Percentiles rank a stretch among this genome's conserved stretches.
Evolutionary conservation across 2,113 vertebrate genomes (phyloP).

Genomic region (Trematocara unimaculatum): DNA sequence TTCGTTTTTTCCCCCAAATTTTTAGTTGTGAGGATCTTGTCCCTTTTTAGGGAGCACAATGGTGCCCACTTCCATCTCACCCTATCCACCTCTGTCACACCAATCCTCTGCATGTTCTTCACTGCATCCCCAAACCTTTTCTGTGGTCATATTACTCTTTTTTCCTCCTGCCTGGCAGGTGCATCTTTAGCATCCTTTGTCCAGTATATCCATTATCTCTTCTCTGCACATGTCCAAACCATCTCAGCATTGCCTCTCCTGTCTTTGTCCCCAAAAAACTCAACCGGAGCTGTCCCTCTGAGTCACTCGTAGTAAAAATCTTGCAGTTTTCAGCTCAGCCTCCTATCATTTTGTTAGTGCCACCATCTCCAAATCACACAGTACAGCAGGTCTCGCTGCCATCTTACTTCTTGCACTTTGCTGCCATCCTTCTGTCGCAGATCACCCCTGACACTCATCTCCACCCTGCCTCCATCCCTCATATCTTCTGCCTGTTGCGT

Average conservation of each 20-base stretch:
- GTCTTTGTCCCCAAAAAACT: neutral
- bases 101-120: neutral
- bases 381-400: neutral
- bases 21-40: neutral
- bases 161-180: neutral
- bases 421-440: neutral
- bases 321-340: neutral
- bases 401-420: neutral
- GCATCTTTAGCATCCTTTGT: neutral
- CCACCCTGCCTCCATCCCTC: neutral
- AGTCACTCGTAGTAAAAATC: neutral
- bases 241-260: neutral
- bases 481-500: fast-evolving
- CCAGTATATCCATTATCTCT: neutral
- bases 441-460: neutral
- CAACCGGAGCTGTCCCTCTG: fast-evolving
- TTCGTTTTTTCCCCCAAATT: fast-evolving
- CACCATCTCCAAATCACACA: neutral
- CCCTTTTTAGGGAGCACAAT: neutral
- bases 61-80: fast-evolving
- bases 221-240: neutral
- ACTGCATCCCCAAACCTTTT: neutral
- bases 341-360: neutral
- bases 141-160: neutral
- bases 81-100: neutral